Conservation (phyloP, 2,797 vertebrate genomes). For the Megaceryle alcyon region DNA sequence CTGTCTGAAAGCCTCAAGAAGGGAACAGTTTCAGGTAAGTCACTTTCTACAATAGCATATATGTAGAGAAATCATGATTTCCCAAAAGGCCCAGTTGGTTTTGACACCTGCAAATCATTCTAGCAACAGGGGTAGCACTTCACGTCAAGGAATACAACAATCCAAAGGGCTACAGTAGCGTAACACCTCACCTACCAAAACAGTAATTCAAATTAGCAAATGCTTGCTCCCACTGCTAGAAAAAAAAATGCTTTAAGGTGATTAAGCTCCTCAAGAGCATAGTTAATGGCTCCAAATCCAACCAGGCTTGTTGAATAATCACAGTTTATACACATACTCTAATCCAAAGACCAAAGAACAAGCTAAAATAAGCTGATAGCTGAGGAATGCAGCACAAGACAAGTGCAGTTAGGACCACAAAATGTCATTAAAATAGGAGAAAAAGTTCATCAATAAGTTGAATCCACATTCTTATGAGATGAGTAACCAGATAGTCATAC, state of each 20-base stretch:
- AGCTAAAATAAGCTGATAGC: not conserved
- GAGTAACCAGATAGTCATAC: not conserved
- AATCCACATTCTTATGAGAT: not conserved
- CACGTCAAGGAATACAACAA: not conserved
- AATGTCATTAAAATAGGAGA: not conserved
- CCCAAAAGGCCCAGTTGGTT: not conserved
- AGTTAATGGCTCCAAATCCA: not conserved
- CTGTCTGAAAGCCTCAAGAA: not conserved
- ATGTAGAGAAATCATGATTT: not conserved
- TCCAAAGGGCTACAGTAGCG: not conserved
- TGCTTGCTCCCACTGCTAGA: not conserved
- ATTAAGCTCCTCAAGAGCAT: not conserved
- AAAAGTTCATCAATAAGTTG: not conserved
- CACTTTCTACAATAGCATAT: not conserved
- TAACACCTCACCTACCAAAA: not conserved
- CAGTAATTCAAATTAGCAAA: not conserved
- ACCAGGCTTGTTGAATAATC: not conserved
- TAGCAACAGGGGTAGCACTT: not conserved
- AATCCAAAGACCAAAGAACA: not conserved
- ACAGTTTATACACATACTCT: not conserved
- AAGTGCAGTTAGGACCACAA: not conserved
- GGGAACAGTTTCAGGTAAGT: not conserved
- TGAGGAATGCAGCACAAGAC: conserved; percentile 5
- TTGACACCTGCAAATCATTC: not conserved
- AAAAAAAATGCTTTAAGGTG: not conserved